Conservation (phyloP, 2,888 invertebrate species). For the Norana najaformis region DNA sequence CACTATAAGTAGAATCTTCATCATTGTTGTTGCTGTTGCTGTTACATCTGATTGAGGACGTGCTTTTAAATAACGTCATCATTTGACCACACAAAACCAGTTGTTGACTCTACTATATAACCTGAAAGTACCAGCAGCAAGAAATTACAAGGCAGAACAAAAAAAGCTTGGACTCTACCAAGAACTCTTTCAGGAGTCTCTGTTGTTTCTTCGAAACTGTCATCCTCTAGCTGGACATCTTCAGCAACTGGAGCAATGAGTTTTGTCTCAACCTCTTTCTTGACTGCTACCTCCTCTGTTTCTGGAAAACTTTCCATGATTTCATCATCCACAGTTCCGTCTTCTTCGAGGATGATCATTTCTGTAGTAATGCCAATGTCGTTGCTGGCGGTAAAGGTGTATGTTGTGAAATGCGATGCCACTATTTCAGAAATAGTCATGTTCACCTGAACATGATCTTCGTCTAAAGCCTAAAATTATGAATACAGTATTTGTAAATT, state of each 20-base stretch:
- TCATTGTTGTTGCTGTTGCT: too few relatives aligned
- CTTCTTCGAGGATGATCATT: constrained; percentile 20
- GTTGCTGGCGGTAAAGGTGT: constrained; percentile 10
- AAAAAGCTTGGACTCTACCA: not conserved
- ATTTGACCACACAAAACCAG: too few relatives aligned
- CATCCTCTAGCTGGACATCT: not conserved
- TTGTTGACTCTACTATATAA: too few relatives aligned
- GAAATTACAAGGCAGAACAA: too few relatives aligned
- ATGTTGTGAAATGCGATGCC: constrained; percentile 15
- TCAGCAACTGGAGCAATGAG: not conserved
- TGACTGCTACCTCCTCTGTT: not conserved
- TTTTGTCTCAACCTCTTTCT: not conserved
- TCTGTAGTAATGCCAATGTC: not conserved
- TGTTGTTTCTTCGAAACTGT: not conserved
- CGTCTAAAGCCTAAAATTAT: not conserved
- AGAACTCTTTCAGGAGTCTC: not conserved
- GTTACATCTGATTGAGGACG: too few relatives aligned
- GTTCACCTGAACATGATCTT: constrained; percentile 9
- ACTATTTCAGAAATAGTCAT: not conserved
- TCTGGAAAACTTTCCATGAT: not conserved
- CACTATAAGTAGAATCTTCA: too few relatives aligned
- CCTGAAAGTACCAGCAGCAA: too few relatives aligned
- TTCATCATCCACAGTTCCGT: not conserved
- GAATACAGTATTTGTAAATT: not conserved
- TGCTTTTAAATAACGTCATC: too few relatives aligned